A percentile compares a stretch with the other conserved stretches of the same genome.
Evolutionary conservation across 37 sponge, comb jelly and placozoan genomes (phyloP).

Genomic region (Bolinopsis microptera): DNA sequence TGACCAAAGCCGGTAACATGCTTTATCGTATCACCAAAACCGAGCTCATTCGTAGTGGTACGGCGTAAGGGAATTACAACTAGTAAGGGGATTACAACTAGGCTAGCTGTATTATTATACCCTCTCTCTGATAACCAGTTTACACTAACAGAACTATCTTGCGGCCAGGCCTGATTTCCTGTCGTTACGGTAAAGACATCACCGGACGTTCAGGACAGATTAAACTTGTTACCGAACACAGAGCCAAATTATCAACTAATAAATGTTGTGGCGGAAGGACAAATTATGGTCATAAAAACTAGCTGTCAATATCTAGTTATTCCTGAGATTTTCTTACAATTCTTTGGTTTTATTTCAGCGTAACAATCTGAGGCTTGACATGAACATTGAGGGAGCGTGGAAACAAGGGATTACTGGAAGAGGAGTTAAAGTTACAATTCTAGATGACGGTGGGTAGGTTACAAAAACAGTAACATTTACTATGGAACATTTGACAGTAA

Average conservation of each 20-base stretch:
- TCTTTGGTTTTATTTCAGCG: too few relatives aligned
- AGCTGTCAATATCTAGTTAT: too few relatives aligned
- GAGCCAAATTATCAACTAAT: not conserved
- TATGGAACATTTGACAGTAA: too few relatives aligned
- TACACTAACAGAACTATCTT: too few relatives aligned
- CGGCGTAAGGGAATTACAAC: not conserved
- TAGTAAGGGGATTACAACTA: too few relatives aligned
- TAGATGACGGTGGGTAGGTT: slow-evolving; percentile 86
- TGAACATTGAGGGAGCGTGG: slow-evolving; percentile 88
- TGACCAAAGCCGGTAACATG: not conserved
- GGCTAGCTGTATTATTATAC: not conserved
- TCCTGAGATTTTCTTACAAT: too few relatives aligned
- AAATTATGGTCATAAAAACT: too few relatives aligned
- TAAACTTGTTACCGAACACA: not conserved
- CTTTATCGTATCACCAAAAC: not conserved
- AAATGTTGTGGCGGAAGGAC: not conserved
- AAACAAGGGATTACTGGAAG: slow-evolving; percentile 84
- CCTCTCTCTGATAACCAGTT: not conserved
- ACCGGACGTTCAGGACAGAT: too few relatives aligned
- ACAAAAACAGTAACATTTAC: too few relatives aligned
- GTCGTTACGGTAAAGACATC: not conserved
- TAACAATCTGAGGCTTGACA: slow-evolving; percentile 66
- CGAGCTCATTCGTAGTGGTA: not conserved
- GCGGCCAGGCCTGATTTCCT: not conserved
- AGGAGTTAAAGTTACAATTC: slow-evolving; percentile 87